Evolutionary conservation across 2,888 invertebrate species (phyloP), one percentile per base, ranked within the genome.

Genomic region (Pseudococcus longispinus): DNA sequence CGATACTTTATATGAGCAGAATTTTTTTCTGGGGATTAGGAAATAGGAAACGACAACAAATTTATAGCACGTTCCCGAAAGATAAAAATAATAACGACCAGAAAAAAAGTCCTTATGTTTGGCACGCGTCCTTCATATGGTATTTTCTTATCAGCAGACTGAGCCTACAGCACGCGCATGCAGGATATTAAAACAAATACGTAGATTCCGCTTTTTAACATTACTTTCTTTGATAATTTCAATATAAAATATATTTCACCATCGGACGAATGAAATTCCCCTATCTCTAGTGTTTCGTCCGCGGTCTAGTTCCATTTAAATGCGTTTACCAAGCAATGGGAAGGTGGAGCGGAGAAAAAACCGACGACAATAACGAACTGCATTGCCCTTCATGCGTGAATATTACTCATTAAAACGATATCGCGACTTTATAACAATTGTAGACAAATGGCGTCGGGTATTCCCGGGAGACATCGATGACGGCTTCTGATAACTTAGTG

Each of bases 331-430:
- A 20, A 60, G 60, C 18, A 65, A 26, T 2, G 13, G 26, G 2
- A 23, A 26, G 23, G 11, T 4, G 29, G 70, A 23, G 23, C 1
- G 11, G 11, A 23, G 9, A 60, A 60, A 23, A 60, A 23, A 23
- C n/a, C 2, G n/a, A 51, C 60, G 29, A 65, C 65, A 23, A 20
- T 55, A 60, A n/a, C n/a, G 60, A 60, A 60, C n/a, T 4, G n/a
- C 8, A 26, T 26, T 15, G 18, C 18, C 15, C 29, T 29, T 18
- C 29, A 29, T 18, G 70, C 70, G 70, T 70, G 70, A 70, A 70
- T 70, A 70, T 70, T 70, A 18, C 70, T 70, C 70, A 70, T 70
- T 70, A 70, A 70, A 70, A 70, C 70, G 70, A 70, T 70, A 70
- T 29, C 29, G 70, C 29, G 70, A 70, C 5, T 60, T 23, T n/a